phyloP scores from a whole-genome alignment of 2,888 invertebrate species.

The Frankliniella fusca region DNA sequence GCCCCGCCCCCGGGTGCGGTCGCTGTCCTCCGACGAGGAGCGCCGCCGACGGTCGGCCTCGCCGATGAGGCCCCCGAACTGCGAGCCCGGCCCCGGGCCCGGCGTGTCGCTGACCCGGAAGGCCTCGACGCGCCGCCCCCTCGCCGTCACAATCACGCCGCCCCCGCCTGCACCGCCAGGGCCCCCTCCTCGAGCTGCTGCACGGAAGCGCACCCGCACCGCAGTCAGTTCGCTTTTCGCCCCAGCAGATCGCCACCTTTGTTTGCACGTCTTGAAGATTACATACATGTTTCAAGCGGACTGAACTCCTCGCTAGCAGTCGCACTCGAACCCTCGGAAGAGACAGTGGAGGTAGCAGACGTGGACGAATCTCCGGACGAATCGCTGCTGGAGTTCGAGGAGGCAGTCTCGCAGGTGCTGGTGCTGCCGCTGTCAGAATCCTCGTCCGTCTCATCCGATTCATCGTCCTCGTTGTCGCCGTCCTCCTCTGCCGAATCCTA shows the following conservation, averaged over 20 bases:
- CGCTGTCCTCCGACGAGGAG: conserved; percentile 6
- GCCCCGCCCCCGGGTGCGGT: background rate
- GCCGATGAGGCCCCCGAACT: background rate
- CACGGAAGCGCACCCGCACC: too few relatives aligned
- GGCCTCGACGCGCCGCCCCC: background rate
- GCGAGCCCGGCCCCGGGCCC: background rate
- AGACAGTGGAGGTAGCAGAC: background rate
- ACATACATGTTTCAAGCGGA: too few relatives aligned
- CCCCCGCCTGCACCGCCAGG: background rate
- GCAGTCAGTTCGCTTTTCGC: too few relatives aligned
- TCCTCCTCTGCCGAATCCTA: background rate
- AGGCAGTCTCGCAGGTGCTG: background rate
- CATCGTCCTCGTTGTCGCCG: conserved; percentile 9
- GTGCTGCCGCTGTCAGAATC: background rate
- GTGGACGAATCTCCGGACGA: background rate
- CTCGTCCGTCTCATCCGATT: background rate
- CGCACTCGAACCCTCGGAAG: background rate
- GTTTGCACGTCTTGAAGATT: too few relatives aligned
- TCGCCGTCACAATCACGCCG: background rate
- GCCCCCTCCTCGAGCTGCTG: too few relatives aligned
- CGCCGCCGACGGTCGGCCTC: background rate
- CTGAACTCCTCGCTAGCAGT: too few relatives aligned
- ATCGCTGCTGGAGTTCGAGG: background rate
- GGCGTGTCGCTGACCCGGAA: background rate
- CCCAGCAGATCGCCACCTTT: too few relatives aligned